These are phyloP conservation scores for Drosophila leontia DNA, from an alignment of 1,140 invertebrate genomes.

Conservation along the genomic window DNA sequence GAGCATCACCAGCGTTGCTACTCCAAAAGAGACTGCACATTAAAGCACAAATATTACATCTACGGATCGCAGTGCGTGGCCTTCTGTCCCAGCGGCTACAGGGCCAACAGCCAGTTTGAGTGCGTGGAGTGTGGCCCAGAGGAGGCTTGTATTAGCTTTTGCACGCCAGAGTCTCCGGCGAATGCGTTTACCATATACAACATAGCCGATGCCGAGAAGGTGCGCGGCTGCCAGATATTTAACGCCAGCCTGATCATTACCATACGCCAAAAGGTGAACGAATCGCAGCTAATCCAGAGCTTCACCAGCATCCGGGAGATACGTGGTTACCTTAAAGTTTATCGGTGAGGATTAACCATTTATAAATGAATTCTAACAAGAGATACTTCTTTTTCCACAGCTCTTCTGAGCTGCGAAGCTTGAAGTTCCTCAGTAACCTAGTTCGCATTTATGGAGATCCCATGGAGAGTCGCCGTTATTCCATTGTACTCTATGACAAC, in stretches of 20 bases:
- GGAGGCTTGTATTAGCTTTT: conserved; percentile 63
- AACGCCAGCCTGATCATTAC: conserved; percentile 68
- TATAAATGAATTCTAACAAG: neutral
- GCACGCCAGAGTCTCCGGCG: conserved; percentile 39
- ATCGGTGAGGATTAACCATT: conserved; percentile 42
- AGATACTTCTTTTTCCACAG: conserved; percentile 19
- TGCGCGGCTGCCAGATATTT: conserved; percentile 71
- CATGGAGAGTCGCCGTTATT: conserved; percentile 57
- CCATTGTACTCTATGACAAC: conserved; percentile 73
- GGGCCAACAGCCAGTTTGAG: conserved; percentile 28
- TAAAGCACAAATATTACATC: conserved; percentile 26
- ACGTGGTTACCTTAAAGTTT: conserved; percentile 70
- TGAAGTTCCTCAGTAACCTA: conserved; percentile 61
- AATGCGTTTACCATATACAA: conserved; percentile 48
- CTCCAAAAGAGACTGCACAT: conserved; percentile 49
- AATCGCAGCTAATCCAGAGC: conserved; percentile 50
- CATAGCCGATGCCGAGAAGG: conserved; percentile 62
- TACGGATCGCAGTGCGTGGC: conserved; percentile 53
- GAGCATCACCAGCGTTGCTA: conserved; percentile 71
- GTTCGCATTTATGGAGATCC: conserved; percentile 56
- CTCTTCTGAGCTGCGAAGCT: conserved; percentile 56
- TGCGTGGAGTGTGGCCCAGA: conserved; percentile 48
- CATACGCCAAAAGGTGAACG: conserved; percentile 60
- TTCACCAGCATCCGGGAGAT: conserved; percentile 67
- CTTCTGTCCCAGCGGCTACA: conserved; percentile 69